phyloP scores from a whole-genome alignment of 2,888 invertebrate genomes.

The Eustalomyia histrio region DNA sequence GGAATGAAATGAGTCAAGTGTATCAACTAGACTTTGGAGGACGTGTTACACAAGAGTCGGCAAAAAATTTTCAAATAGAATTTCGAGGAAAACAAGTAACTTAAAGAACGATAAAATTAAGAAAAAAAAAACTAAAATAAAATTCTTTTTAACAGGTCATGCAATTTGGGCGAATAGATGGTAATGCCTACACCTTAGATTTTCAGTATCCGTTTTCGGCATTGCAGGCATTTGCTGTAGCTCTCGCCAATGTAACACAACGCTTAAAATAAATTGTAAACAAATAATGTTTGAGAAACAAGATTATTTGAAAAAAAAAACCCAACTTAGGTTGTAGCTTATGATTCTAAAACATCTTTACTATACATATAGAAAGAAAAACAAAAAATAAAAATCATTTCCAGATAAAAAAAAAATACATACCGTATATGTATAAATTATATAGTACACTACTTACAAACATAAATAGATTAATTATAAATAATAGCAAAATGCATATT shows the following conservation, averaged over 20 bases:
- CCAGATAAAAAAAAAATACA: slow-evolving; percentile 22
- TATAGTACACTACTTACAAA: slow-evolving; percentile 6
- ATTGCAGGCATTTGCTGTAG: slow-evolving; percentile 98
- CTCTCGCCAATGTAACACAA: slow-evolving; percentile 83
- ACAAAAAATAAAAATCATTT: slow-evolving; percentile 26
- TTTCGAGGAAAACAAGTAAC: slow-evolving; percentile 95
- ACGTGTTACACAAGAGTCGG: slow-evolving; percentile 98
- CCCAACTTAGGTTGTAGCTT: slow-evolving; percentile 60
- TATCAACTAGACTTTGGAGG: slow-evolving; percentile 99
- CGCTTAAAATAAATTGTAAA: slow-evolving; percentile 76
- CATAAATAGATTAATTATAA: slow-evolving; percentile 38
- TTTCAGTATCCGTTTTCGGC: slow-evolving; percentile 99
- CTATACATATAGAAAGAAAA: slow-evolving; percentile 36
- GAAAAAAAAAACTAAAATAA: too few species aligned
- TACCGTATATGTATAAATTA: slow-evolving; percentile 20
- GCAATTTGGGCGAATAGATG: slow-evolving; percentile 99
- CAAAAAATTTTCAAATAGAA: slow-evolving; percentile 99
- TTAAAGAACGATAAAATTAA: slow-evolving; percentile 63
- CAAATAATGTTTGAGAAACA: too few species aligned
- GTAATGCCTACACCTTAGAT: slow-evolving; percentile 98
- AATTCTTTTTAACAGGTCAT: slow-evolving; percentile 86
- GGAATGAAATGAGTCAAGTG: slow-evolving; percentile 99
- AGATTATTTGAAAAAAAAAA: slow-evolving; percentile 10
- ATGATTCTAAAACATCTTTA: slow-evolving; percentile 40
- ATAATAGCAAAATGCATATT: slow-evolving; percentile 48